phyloP scores from a whole-genome alignment of 1,140 invertebrate genomes.

The Drosophila watanabei region DNA sequence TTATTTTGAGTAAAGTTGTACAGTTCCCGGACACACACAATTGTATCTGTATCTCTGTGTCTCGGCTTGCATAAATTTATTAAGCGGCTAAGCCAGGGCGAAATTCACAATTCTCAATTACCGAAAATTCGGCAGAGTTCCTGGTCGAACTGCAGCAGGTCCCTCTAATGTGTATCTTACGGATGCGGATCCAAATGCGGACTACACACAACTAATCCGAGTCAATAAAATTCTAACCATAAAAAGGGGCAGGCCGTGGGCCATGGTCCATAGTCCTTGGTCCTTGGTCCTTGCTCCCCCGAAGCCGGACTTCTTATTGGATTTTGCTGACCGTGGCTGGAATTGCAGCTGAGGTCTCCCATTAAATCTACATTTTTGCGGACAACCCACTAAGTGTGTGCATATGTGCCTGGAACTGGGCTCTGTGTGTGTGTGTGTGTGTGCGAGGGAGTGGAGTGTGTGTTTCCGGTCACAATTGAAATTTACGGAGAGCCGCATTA shows the following conservation, averaged over 20 bases:
- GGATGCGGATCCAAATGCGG: constrained; percentile 10
- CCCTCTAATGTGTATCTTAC: constrained; percentile 40
- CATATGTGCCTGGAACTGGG: neutral
- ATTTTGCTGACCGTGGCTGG: constrained; percentile 25
- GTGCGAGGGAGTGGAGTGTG: constrained; percentile 12
- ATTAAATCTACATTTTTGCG: constrained; percentile 56
- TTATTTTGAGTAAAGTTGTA: neutral
- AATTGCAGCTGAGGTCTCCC: constrained; percentile 51
- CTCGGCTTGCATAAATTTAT: constrained; percentile 62
- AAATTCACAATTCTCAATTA: constrained; percentile 61
- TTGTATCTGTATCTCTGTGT: constrained; percentile 23
- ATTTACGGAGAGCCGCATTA: constrained; percentile 76
- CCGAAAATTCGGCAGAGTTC: constrained; percentile 36
- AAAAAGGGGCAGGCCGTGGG: constrained; percentile 39
- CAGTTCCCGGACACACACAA: constrained; percentile 10
- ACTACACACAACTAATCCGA: constrained; percentile 60
- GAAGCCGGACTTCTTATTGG: neutral
- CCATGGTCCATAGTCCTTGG: neutral
- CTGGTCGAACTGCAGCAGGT: constrained; percentile 20
- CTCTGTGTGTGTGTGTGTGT: neutral
- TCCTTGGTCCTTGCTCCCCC: neutral
- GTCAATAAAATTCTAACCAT: constrained; percentile 77
- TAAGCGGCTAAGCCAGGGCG: constrained; percentile 49
- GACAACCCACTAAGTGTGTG: constrained; percentile 5
- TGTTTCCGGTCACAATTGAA: constrained; percentile 61